phyloP scores from a whole-genome alignment of 2,113 vertebrate genomes.

The Microcebus jonahi region DNA sequence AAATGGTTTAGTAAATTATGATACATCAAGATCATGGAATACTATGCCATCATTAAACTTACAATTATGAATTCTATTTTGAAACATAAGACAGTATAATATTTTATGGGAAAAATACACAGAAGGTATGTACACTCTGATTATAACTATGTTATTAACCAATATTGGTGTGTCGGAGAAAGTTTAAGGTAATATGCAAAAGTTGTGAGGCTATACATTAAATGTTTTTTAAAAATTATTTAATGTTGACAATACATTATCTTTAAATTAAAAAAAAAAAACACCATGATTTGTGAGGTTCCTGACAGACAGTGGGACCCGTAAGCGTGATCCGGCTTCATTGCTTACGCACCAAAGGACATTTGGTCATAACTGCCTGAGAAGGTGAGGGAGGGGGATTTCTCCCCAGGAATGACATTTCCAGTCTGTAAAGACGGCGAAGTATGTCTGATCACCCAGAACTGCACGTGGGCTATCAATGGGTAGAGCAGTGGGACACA shows the following conservation, averaged over 20 bases:
- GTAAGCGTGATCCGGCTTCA: neutral
- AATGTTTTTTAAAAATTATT: conserved; percentile 20
- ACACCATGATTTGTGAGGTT: neutral
- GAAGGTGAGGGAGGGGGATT: neutral
- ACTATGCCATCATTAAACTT: neutral
- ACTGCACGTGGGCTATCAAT: neutral
- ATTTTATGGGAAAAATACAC: neutral
- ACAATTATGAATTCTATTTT: neutral
- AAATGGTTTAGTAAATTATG: conserved; percentile 8
- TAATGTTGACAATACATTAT: neutral
- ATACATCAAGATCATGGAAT: neutral
- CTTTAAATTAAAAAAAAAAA: neutral
- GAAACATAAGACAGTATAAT: neutral
- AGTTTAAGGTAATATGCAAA: neutral
- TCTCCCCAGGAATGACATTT: neutral
- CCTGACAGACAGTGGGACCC: neutral
- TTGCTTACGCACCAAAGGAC: neutral
- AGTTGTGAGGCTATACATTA: neutral
- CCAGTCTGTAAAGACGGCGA: neutral
- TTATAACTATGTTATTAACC: neutral
- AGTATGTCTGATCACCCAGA: neutral
- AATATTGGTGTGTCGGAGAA: neutral
- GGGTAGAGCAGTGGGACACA: neutral
- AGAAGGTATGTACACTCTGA: neutral
- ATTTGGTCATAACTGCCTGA: neutral